Conservation (phyloP, 2,113 vertebrate genomes). For the Eulemur macaco region DNA sequence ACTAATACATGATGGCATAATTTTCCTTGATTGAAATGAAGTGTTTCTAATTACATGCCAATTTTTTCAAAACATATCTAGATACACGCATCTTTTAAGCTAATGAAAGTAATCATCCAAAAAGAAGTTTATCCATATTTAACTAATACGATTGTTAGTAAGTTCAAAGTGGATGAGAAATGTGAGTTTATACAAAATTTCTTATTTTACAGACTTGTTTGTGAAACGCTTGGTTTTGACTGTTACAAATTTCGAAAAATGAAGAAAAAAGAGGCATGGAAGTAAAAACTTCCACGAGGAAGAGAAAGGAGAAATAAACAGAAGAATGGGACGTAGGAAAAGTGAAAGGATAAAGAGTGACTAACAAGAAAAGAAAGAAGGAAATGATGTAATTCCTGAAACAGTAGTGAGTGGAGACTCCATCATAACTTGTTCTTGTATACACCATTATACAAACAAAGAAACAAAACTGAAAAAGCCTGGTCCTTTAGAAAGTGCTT, state of each 20-base stretch:
- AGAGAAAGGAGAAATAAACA: neutral
- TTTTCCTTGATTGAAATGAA: conserved; percentile 66
- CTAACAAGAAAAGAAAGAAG: neutral
- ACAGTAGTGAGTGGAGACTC: neutral
- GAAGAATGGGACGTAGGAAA: neutral
- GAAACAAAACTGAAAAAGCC: neutral
- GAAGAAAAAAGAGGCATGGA: neutral
- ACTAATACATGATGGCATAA: conserved; percentile 20
- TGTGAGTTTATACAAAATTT: neutral
- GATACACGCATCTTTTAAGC: neutral
- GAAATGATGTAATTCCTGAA: neutral
- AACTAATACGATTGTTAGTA: conserved; percentile 25
- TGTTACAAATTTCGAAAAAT: neutral
- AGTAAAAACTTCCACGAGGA: neutral
- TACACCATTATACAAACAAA: neutral
- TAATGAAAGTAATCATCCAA: conserved; percentile 36
- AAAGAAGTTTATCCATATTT: conserved; percentile 12
- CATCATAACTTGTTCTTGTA: fast-evolving
- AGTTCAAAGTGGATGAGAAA: neutral
- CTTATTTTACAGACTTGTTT: neutral
- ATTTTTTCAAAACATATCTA: conserved; percentile 41
- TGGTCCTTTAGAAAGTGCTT: neutral
- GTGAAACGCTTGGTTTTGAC: neutral
- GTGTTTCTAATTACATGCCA: conserved; percentile 41
- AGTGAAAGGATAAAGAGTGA: neutral